phyloP scores from a whole-genome alignment of 2,888 invertebrate genomes.

The Auanema sp. region DNA sequence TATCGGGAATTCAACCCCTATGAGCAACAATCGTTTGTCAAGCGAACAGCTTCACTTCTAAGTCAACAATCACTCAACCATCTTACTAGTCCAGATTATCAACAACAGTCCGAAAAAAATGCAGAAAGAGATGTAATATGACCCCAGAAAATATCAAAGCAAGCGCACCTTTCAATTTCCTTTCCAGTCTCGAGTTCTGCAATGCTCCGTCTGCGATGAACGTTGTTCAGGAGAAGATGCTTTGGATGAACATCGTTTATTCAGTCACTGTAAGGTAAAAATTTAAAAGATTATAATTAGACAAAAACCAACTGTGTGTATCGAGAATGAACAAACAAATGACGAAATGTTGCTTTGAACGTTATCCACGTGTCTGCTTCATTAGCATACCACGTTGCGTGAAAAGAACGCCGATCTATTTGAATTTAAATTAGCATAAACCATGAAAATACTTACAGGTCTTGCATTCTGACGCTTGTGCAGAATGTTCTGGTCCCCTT shows the following conservation, averaged over 20 bases:
- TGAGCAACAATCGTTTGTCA: background rate
- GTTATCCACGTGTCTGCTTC: background rate
- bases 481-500: conserved; percentile 31
- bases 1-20: background rate
- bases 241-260: conserved; percentile 37
- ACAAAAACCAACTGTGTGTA: background rate
- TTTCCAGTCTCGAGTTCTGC: conserved; percentile 20
- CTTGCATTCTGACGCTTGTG: conserved; percentile 28
- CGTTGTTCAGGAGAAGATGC: conserved; percentile 35
- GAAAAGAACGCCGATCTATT: too few species aligned
- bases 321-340: background rate
- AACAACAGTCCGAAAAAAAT: too few species aligned
- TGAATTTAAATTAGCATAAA: too few species aligned
- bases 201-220: conserved; percentile 42
- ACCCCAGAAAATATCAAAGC: background rate
- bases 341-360: background rate
- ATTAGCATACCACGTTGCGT: too few species aligned
- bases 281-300: background rate
- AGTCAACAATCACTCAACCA: too few species aligned
- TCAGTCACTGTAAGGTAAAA: conserved; percentile 31
- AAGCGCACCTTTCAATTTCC: conserved; percentile 6
- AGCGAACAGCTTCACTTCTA: too few species aligned
- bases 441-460: background rate
- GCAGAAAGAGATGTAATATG: too few species aligned
- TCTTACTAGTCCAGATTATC: too few species aligned